Evolutionary conservation across 1,140 invertebrate genomes (phyloP).

Genomic region (Papilio machaon): DNA sequence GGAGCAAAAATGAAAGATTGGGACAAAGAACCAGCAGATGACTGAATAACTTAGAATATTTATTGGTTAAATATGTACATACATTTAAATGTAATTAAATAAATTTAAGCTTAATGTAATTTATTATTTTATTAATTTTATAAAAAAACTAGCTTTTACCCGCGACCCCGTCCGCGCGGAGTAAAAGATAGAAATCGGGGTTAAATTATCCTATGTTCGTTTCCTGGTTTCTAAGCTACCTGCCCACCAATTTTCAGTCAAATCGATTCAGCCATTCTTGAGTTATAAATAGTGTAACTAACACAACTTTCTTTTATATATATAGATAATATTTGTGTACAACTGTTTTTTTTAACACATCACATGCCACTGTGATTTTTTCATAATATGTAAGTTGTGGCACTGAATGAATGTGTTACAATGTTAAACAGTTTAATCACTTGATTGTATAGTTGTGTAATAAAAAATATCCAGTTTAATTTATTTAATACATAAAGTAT

Average conservation of each 20-base stretch:
- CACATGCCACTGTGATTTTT: neutral
- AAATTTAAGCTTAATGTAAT: constrained; percentile 36
- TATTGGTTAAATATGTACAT: constrained; percentile 32
- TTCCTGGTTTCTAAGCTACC: no score
- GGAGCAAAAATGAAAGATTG: constrained; percentile 95
- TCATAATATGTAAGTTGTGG: no score
- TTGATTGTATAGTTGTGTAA: neutral
- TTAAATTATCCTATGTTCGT: no score
- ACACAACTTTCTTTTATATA: no score
- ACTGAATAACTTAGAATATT: constrained; percentile 47
- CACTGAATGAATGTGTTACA: no score
- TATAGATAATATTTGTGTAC: neutral
- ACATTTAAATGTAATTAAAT: constrained; percentile 41
- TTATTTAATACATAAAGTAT: constrained; percentile 77
- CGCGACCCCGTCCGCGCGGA: no score
- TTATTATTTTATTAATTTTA: neutral
- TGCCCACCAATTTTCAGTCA: no score
- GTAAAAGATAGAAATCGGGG: no score
- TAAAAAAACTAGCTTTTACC: no score
- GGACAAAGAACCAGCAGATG: constrained; percentile 87
- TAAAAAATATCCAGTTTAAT: neutral
- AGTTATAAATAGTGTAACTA: no score
- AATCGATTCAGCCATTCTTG: no score
- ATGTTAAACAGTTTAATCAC: neutral
- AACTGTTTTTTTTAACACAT: neutral